Conservation (phyloP, 2,888 invertebrate genomes). For the Harpagoxenus sublaevis region DNA sequence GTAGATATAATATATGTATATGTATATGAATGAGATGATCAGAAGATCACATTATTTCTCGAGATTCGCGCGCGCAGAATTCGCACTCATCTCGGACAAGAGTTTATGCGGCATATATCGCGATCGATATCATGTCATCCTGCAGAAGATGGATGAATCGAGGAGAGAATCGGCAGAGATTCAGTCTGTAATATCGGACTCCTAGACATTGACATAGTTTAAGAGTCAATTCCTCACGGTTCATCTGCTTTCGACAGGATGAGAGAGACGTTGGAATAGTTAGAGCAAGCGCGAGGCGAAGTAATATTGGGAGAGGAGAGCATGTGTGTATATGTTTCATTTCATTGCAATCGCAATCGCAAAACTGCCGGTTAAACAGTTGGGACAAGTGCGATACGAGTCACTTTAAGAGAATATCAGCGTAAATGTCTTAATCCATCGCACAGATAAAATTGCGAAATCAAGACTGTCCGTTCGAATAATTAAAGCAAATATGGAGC, state of each 20-base stretch:
- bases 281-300: not conserved
- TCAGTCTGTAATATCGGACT: not conserved
- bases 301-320: not conserved
- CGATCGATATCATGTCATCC: not conserved
- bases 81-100: not conserved
- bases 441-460: conserved; percentile 6
- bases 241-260: not conserved
- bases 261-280: not conserved
- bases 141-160: conserved; percentile 1
- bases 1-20: conserved; percentile 42
- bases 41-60: not conserved
- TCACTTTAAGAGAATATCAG: not conserved
- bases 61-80: not conserved
- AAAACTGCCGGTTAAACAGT: conserved; percentile 5
- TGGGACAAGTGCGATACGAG: not conserved
- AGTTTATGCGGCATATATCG: conserved; percentile 8
- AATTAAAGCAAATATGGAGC: conserved; percentile 12
- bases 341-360: conserved; percentile 4
- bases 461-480: conserved; percentile 27
- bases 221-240: not conserved
- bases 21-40: conserved; percentile 13
- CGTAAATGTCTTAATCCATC: conserved; percentile 21
- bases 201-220: not conserved
- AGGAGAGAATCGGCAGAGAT: not conserved
- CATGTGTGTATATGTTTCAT: conserved; percentile 6